A percentile compares a stretch with the other conserved stretches of the same genome.
These are phyloP conservation scores for Psilopsiagon aurifrons DNA, from an alignment of 2,113 vertebrate genomes.

Conservation along the genomic window DNA sequence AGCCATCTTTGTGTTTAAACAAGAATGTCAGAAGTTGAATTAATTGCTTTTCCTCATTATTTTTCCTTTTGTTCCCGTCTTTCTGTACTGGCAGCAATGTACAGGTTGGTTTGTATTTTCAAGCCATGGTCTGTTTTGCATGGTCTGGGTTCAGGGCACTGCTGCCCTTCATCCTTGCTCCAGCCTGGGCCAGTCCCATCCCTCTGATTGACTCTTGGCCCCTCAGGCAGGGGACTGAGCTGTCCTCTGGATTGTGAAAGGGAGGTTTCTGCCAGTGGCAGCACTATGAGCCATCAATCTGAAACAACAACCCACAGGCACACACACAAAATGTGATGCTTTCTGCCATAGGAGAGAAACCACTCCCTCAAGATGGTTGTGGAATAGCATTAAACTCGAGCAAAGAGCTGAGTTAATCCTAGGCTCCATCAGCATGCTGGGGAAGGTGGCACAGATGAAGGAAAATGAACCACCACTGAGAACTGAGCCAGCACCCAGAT, in stretches of 20 bases:
- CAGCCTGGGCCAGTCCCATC: background rate
- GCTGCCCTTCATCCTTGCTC: fast-evolving
- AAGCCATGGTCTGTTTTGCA: fast-evolving
- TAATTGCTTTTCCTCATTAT: background rate
- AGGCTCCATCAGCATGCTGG: background rate
- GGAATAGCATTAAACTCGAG: background rate
- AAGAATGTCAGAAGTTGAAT: background rate
- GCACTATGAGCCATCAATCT: background rate
- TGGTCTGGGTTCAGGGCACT: background rate
- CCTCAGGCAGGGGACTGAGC: fast-evolving
- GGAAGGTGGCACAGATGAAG: background rate
- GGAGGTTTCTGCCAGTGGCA: fast-evolving
- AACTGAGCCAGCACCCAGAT: constrained; percentile 18
- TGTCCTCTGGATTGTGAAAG: background rate
- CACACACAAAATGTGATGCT: background rate
- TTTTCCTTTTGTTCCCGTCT: background rate
- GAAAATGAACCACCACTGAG: background rate
- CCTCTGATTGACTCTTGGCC: background rate
- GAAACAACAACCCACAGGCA: background rate
- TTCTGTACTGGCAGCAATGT: background rate
- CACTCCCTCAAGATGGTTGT: background rate
- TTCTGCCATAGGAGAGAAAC: background rate
- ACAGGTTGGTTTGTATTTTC: background rate
- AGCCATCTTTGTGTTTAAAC: background rate
- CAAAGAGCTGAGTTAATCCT: constrained; percentile 45